Evolutionary conservation across 2,888 invertebrate genomes (phyloP).

Genomic region (Horisme vitalbata): DNA sequence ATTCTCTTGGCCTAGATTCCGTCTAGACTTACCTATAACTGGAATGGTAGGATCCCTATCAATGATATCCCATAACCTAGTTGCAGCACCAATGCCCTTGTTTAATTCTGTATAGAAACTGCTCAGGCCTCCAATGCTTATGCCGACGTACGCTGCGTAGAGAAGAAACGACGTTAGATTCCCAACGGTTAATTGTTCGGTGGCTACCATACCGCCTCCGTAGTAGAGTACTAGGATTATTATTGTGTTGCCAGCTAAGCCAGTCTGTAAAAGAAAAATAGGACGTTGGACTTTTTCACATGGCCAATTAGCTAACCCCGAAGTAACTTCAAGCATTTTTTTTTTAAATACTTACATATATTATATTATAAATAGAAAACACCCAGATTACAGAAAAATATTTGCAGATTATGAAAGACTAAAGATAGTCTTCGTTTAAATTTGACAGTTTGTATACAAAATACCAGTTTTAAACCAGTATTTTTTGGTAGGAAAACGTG

Average conservation of each 20-base stretch:
- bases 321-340: too few relatives aligned
- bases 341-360: too few relatives aligned
- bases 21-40: conserved; percentile 81
- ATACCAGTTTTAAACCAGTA: too few relatives aligned
- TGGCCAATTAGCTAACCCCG: too few relatives aligned
- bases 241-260: conserved; percentile 94
- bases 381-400: too few relatives aligned
- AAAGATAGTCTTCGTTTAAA: too few relatives aligned
- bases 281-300: too few relatives aligned
- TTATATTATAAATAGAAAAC: too few relatives aligned
- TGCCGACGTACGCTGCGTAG: conserved; percentile 96
- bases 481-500: too few relatives aligned
- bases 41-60: conserved; percentile 92
- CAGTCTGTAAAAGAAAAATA: conserved; percentile 81
- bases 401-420: too few relatives aligned
- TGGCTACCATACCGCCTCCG: conserved; percentile 94
- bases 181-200: conserved; percentile 90
- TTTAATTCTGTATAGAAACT: conserved; percentile 97
- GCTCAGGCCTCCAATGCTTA: conserved; percentile 94
- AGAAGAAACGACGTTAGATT: conserved; percentile 96
- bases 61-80: conserved; percentile 94
- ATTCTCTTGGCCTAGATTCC: too few relatives aligned
- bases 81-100: conserved; percentile 95
- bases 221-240: conserved; percentile 95
- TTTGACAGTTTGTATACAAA: too few relatives aligned